Base-by-base conservation (phyloP, 1,140 invertebrate genomes). In the Brachionus koreanus region DNA sequence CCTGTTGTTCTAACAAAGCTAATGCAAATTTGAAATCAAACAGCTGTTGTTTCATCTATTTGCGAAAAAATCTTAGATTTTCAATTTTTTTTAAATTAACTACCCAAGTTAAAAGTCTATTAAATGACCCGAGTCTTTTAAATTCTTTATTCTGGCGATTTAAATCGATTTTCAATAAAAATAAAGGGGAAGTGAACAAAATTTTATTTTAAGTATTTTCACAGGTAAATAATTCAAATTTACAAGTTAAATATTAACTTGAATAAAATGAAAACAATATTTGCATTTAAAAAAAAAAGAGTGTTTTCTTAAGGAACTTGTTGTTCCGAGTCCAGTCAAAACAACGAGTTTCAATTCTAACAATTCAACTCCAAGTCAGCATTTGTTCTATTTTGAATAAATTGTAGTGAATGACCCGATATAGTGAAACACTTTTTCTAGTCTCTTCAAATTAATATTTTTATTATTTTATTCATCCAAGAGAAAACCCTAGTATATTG, bases 391-490 rank as follows among this genome's bases (percentile, higher is more conserved):
- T 49, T 49, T 49, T 49, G 43, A 49, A 3, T 49, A 49, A 49
- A 49, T 49, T 6, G 13, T 49, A 5, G 5, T 49, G 43, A 49
- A 49, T 49, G 43, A 49, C 43, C 43, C 43, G 43, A 49, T n/a
- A 49, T 49, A 49, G 43, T 49, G 43, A 49, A 49, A 49, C 43
- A 63, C 57, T 25, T 63, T 63, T 63, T 29, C 57, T 63, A 63
- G 57, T 63, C 25, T 23, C 57, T 25, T 49, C 43, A 49, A 49
- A 49, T 49, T 16, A 63, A 25, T 63, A 25, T 63, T 37, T 65
- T 65, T 33, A 65, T 65, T 65, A 65, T 65, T 65, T 65, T 65
- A 65, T 65, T 65, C 29, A 65, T 29, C 29, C 63, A 65, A 65
- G 63, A 29, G 63, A 65, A 65, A 65, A 65, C 63, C 33, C 12